Evolutionary conservation across 2,797 vertebrate genomes (phyloP), one percentile per base, ranked within the genome.

Genomic region (Phrynocephalus guinanensis): DNA sequence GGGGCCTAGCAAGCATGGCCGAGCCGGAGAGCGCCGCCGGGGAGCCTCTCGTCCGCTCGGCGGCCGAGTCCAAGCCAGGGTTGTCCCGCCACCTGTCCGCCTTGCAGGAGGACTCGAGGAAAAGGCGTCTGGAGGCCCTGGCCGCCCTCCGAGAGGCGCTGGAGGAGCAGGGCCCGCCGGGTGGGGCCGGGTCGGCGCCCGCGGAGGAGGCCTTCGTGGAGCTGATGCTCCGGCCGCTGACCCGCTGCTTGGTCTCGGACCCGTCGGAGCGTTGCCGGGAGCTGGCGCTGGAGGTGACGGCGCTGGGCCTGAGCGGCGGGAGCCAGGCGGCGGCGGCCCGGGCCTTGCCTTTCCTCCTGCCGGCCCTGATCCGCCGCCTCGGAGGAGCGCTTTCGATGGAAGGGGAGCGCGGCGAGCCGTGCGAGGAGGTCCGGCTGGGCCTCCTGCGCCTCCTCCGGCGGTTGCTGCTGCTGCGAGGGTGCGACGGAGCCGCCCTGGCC

Each of bases 381-480:
- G 97, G 97, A 3, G 94, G 95, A 22, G 73, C 33, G 33, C 33
- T 33, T 33, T 11, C 88, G 3, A 91, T 96, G 97, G 95, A 96
- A 95, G 50, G 22, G 28, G 76, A 66, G 26, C 66, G 82, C 82
- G 99, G 82, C 82, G 99, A 99, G 94, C 95, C 97, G 8, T 96
- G 98, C 50, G 99, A 99, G 93, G 99, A 99, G 95, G 96, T 99
- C 52, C 97, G 99, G 9, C 95, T 99, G 28, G 96, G 96, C 22
- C 95, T 98, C 0, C 67, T 98, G 84, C 96, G 98, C 95, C 95
- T 98, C 82, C 92, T 99, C 56, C 77, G 91, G 28, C 97, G 98
- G 3, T 92, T 96, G 0, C 96, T 98, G 84, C 96, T 95, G 77
- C 67, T 97, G 97, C 87, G 98, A 98, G 33, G 97, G 97, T 44